phyloP scores from a whole-genome alignment of 2,113 vertebrate species.

The Hydropotes inermis region DNA sequence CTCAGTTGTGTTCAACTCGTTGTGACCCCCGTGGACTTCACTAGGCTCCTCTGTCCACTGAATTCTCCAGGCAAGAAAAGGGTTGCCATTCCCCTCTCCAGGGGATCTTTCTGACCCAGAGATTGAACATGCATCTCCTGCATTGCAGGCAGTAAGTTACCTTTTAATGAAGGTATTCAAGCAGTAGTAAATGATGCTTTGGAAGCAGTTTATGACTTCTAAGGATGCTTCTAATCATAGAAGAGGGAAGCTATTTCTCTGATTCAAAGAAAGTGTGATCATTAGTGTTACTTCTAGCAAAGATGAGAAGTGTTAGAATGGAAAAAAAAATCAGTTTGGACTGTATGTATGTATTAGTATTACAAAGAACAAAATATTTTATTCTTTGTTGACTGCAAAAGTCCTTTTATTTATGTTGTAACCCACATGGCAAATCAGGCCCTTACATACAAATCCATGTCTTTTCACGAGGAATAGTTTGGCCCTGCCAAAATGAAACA shows the following conservation, averaged over 20 bases:
- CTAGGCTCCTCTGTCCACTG: not conserved
- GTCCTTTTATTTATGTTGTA: conserved; percentile 39
- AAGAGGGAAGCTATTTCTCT: conserved; percentile 19
- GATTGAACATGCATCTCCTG: not conserved
- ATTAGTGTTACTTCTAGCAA: conserved; percentile 34
- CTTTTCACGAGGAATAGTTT: conserved; percentile 9
- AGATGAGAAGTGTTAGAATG: not conserved
- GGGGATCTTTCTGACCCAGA: not conserved
- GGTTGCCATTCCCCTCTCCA: not conserved
- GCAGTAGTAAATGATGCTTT: not conserved
- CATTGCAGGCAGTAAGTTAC: not conserved
- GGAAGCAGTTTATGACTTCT: conserved; percentile 5
- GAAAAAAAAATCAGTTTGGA: not conserved
- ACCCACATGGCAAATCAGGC: not conserved
- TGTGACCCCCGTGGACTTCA: not conserved
- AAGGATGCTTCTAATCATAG: conserved; percentile 25
- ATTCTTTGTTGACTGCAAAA: conserved; percentile 40
- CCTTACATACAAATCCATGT: not conserved
- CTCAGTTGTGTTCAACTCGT: not conserved
- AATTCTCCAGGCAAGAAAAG: not conserved
- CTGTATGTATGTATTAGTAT: not conserved
- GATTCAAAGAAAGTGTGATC: conserved; percentile 40
- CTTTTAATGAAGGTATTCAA: not conserved
- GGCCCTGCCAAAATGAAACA: conserved; percentile 43
- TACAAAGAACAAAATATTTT: conserved; percentile 33